Evolutionary conservation across 2,113 vertebrate genomes (phyloP), one percentile per base, ranked within the genome.

Genomic region (Aspidoscelis tigris): DNA sequence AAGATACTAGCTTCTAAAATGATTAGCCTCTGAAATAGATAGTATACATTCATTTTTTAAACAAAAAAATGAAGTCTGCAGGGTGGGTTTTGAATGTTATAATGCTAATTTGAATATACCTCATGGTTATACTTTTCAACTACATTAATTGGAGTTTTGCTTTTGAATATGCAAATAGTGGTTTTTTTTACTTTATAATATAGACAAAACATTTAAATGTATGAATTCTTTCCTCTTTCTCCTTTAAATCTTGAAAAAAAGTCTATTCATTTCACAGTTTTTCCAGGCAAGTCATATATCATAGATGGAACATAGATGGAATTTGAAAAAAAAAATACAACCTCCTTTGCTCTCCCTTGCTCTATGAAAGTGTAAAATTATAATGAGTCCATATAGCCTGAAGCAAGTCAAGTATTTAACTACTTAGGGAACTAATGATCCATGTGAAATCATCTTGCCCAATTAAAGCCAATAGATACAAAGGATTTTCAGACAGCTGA

Each of bases 381-480:
- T 58, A 66, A 75, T 0, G 2, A 84, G 7, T 3, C 1, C 79
- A 78, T 68, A 0, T 5, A 83, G 50, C 50, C 75, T 21, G n/a
- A 78, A 86, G 78, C 43, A 80, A 18, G 1, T 21, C 58, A 85
- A 82, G 9, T 75, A 39, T 24, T 43, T 66, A 84, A 83, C 1
- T 26, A 78, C 24, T 78, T 85, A 69, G n/a, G 10, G 79, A 83
- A 84, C 11, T 84, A 88, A 88, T 33, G 10, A 84, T 26, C 21
- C 22, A 47, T 82, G 78, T 64, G 20, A 66, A 87, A 26, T 77
- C 0, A 81, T 87, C 75, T 77, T 82, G 44, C 5, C 72, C 81
- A 82, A 43, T 82, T 84, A 47, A 14, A 78, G 0, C 0, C 10
- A 7, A 79, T 18, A 20, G 70, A 89, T 88, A 84, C 22, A 76